Percentiles rank a stretch among this genome's conserved stretches.
These are phyloP conservation scores for Rotaria macrura DNA, from an alignment of 2,888 invertebrate genomes.

Conservation along the genomic window DNA sequence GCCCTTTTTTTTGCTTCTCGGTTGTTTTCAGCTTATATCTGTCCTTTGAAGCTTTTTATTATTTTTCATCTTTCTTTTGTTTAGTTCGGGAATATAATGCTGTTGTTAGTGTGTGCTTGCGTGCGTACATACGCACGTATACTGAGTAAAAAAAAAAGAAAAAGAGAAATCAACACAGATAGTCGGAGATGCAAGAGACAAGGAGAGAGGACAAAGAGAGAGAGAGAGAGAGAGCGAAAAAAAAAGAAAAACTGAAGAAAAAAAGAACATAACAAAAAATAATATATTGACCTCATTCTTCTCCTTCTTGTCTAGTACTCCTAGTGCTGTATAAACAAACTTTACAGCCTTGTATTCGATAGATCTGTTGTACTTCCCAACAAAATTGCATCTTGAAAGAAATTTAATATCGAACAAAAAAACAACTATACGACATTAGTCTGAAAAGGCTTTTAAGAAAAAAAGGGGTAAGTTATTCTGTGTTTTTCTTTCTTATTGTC, in stretches of 20 bases:
- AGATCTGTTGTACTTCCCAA: not conserved
- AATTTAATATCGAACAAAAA: not conserved
- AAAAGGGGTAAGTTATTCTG: not conserved
- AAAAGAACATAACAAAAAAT: not conserved
- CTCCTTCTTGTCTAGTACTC: not conserved
- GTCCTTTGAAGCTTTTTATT: not conserved
- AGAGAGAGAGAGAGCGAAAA: not conserved
- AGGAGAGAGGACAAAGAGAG: not conserved
- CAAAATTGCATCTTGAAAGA: not conserved
- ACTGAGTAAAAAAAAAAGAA: not conserved
- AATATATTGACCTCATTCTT: not conserved
- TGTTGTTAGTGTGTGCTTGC: not conserved
- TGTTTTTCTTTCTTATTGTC: not conserved
- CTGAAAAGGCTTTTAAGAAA: not conserved
- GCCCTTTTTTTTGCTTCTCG: not conserved
- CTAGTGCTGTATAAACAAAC: not conserved
- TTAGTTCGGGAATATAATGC: not conserved
- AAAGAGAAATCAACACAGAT: not conserved
- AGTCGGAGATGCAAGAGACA: not conserved
- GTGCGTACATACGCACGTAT: not conserved
- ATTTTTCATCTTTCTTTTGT: not conserved
- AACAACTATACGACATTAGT: not conserved
- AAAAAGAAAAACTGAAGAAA: not conserved
- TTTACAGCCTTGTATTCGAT: not conserved
- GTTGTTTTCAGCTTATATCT: not conserved